Base-by-base conservation (phyloP, 2,113 vertebrate genomes). In the Saguinus midas region DNA sequence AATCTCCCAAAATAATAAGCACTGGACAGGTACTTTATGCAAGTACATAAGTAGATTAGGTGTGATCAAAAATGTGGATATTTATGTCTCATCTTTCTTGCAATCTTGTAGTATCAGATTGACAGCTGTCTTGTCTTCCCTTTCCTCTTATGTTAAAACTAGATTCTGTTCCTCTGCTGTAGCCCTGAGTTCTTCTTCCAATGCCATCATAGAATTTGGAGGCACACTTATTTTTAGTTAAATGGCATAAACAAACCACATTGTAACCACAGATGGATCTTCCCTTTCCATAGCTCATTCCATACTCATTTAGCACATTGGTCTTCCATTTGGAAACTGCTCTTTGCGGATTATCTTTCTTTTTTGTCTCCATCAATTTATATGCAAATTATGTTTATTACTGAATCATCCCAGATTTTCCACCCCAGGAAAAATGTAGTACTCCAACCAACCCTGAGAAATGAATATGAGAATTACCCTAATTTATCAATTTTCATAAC, bases 1-100 rank as follows among this genome's bases (percentile, higher is more conserved):
- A 90, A 25, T 79, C 40, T 90, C 78, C 37, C 32, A 93, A 95
- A 95, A 25, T 94, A 91, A 68, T 79, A 48, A 20, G n/a, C 91
- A 85, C 14, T 35, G 79, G 68, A 57, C 32, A 70, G 1, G 2
- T 87, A 64, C 37, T 79, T 88, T 64, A 66, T 45, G 37, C 21
- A 68, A 50, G 70, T 89, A 23, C 11, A 64, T 85, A 66, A 66
- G 14, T 84, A 73, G 5, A 80, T 85, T 85, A 43, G 37, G 8
- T 88, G 48, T 94, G 55, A 70, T 68, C 25, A 82, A 27, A 83
- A 43, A 87, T 87, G 12, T n/a, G 76, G 90, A 70, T 58, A 76
- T 9, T 82, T 43, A 37, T 81, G 12, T 57, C 6, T 79, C 48
- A 16, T 88, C 64, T 61, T 91, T 52, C n/a, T 81, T 82, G 8